phyloP scores from a whole-genome alignment of 2,797 vertebrate species.

The Anguilla anguilla region DNA sequence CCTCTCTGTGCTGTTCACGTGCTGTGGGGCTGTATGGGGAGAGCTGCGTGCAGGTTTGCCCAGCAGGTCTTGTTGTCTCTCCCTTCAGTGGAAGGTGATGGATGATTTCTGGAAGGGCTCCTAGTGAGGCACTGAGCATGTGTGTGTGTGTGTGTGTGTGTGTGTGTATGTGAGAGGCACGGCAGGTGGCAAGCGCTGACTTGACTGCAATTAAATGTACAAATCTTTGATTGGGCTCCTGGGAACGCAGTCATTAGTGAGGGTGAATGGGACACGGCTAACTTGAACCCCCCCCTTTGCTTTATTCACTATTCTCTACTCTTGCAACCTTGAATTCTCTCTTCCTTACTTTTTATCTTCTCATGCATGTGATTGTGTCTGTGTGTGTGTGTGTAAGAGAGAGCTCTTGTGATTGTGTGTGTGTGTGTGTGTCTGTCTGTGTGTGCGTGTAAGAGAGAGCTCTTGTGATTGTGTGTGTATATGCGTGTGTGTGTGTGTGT shows the following conservation, averaged over 20 bases:
- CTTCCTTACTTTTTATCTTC: background rate
- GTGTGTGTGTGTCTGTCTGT: no score
- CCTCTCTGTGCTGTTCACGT: slow-evolving; percentile 44
- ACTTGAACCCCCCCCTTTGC: background rate
- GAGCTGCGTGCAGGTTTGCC: slow-evolving; percentile 73
- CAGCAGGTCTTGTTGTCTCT: slow-evolving; percentile 80
- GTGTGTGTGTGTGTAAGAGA: slow-evolving; percentile 11
- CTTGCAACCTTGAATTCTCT: background rate
- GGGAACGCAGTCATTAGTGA: slow-evolving; percentile 87
- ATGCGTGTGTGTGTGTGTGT: background rate
- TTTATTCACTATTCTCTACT: background rate
- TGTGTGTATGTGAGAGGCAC: slow-evolving; percentile 62
- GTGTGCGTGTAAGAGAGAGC: no score
- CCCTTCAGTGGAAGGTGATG: slow-evolving; percentile 76
- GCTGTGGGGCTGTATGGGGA: slow-evolving; percentile 57
- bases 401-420: no score
- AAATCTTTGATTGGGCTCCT: slow-evolving; percentile 91
- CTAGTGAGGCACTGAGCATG: slow-evolving; percentile 74
- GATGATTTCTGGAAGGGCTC: slow-evolving; percentile 74
- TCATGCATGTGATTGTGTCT: slow-evolving; percentile 7
- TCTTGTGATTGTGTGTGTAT: background rate
- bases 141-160: slow-evolving; percentile 63
- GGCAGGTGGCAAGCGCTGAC: slow-evolving; percentile 89
- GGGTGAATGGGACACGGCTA: slow-evolving; percentile 67
- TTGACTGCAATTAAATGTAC: slow-evolving; percentile 94